These are phyloP conservation scores for Anthophora plumipes DNA, from an alignment of 2,888 invertebrate genomes.

Conservation along the genomic window DNA sequence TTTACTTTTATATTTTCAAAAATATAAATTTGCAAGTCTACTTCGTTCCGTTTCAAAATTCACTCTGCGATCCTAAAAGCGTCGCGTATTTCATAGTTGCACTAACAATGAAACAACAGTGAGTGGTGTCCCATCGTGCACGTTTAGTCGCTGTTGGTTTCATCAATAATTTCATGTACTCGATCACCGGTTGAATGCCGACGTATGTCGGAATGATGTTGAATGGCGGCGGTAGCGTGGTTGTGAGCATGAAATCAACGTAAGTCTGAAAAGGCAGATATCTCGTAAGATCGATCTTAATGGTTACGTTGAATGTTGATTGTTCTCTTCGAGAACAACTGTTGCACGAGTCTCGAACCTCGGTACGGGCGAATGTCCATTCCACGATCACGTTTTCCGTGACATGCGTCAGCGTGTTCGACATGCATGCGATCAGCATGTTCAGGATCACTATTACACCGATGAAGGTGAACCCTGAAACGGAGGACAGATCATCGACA, in stretches of 20 bases:
- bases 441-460: conserved; percentile 90
- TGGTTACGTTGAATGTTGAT: neutral
- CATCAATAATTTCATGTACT: conserved; percentile 85
- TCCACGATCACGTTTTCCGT: conserved; percentile 89
- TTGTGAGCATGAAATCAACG: conserved; percentile 90
- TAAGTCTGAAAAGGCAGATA: conserved; percentile 85
- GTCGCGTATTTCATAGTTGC: too few species aligned
- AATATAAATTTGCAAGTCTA: too few species aligned
- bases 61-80: too few species aligned
- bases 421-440: conserved; percentile 93
- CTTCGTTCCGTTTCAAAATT: too few species aligned
- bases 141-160: conserved; percentile 80
- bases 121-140: conserved; percentile 85
- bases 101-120: conserved; percentile 84
- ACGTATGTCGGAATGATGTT: conserved; percentile 88
- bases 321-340: neutral
- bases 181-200: conserved; percentile 85
- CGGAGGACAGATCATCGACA: neutral
- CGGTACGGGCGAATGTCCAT: conserved; percentile 91
- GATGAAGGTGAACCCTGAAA: conserved; percentile 88
- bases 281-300: neutral
- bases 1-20: too few species aligned
- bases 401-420: conserved; percentile 90
- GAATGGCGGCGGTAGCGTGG: conserved; percentile 89
- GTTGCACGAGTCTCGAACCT: conserved; percentile 78